Evolutionary conservation across 92 coral and sea anemone species (phyloP), one percentile per base, ranked within the genome.

Genomic region (Zoanthus sansibaricus): DNA sequence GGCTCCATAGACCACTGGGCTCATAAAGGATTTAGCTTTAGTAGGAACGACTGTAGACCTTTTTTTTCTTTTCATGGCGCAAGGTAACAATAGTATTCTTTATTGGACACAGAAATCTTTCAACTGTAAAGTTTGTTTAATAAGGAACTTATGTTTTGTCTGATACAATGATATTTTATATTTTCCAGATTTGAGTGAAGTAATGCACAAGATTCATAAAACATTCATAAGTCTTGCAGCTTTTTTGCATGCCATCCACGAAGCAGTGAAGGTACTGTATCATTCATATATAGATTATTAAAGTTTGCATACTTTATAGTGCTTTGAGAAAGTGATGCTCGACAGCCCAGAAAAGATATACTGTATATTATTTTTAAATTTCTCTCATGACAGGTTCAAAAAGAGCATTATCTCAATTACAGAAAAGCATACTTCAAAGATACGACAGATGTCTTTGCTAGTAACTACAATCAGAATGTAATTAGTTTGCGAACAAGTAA

Each of bases 161-260:
- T 70, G 75, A 37, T 25, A 45, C 15, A 69, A 8, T 42, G 44
- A 10, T 37, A 25, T 25, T 25, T 17, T 47, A 6, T 73, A 59
- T 90, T 56, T 64, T 59, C 42, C 88, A 97, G 99, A 97, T 92
- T 90, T 97, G 67, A 95, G 98, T 31, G 91, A 93, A 68, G 99
- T 97, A 3, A 95, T 97, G 99, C 98, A 97, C 87, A 95, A 92
- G 83, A 94, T 95, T 9, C 99, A 97, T 75, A 96, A 97, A 78
- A 97, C 99, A 4, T 97, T 97, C 42, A 95, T 97, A 33, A 92
- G 98, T 9, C 87, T 97, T 13, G 99, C 99, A 76, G 99, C 99
- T 6, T 90, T 93, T 56, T 92, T 97, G 68, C 99, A 97, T 71
- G 92, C 91, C 45, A 89, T 95, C 76, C 99, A 97, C 69, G 99